A percentile compares a stretch with the other conserved stretches of the same genome.
Evolutionary conservation across 2,888 invertebrate species (phyloP).

Genomic region (Dynastes grantii): DNA sequence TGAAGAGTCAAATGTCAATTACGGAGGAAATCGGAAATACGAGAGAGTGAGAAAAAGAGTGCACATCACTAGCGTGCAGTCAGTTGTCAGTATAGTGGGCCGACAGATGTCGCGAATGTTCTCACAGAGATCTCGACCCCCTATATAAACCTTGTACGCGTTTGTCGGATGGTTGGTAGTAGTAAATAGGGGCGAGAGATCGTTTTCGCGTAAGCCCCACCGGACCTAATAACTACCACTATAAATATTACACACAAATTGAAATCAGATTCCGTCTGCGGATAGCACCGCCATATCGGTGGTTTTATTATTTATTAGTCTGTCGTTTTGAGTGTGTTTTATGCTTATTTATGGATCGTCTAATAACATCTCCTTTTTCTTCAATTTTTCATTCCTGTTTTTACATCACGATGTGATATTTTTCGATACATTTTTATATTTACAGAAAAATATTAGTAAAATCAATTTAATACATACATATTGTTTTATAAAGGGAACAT

Average conservation of each 20-base stretch:
- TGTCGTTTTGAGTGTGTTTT: conserved; percentile 24
- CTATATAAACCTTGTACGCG: conserved; percentile 16
- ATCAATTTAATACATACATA: no score
- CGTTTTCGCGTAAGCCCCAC: conserved; percentile 47
- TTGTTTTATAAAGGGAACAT: no score
- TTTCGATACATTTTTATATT: background rate
- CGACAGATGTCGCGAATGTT: conserved; percentile 47
- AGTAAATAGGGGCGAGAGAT: conserved; percentile 46
- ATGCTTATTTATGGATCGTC: conserved; percentile 51
- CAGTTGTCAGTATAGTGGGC: conserved; percentile 15
- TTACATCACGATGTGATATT: background rate
- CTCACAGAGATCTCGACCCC: conserved; percentile 24
- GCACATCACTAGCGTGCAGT: background rate
- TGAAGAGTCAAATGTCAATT: conserved; percentile 52
- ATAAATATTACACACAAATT: conserved; percentile 60
- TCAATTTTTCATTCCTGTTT: background rate
- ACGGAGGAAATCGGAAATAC: conserved; percentile 30
- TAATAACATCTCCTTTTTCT: conserved; percentile 33
- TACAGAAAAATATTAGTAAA: no score
- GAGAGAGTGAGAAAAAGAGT: conserved; percentile 12
- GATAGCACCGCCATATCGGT: background rate
- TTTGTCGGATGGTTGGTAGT: background rate
- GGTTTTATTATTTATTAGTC: conserved; percentile 38
- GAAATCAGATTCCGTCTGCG: conserved; percentile 55
- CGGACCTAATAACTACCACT: conserved; percentile 53